Evolutionary conservation across 2,797 vertebrate species (phyloP).

Genomic region (Enteromius treurensis): DNA sequence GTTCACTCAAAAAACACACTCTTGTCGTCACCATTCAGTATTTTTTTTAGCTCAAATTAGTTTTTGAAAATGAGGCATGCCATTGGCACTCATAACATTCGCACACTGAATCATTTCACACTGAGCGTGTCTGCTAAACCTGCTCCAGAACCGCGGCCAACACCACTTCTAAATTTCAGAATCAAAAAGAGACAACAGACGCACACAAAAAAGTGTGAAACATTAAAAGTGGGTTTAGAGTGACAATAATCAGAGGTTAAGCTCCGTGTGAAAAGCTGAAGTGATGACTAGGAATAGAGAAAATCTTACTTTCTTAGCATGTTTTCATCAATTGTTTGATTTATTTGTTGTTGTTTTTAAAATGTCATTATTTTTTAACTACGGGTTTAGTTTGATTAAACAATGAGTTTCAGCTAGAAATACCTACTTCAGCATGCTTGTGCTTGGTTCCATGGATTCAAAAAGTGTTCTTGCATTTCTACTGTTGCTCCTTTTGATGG

Average conservation of each 20-base stretch:
- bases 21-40: no score
- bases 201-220: not conserved
- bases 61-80: not conserved
- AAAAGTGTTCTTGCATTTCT: slow-evolving; percentile 58
- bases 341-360: not conserved
- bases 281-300: not conserved
- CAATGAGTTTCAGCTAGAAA: not conserved
- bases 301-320: not conserved
- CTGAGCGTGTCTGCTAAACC: not conserved
- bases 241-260: not conserved
- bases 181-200: no score
- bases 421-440: slow-evolving; percentile 49
- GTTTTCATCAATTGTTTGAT: not conserved
- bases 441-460: slow-evolving; percentile 53
- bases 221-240: not conserved
- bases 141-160: not conserved
- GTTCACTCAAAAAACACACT: no score
- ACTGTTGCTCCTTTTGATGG: slow-evolving; percentile 49
- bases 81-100: not conserved
- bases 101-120: not conserved
- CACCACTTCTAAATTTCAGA: not conserved
- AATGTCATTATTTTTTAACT: not conserved
- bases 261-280: not conserved
- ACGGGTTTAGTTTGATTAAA: not conserved
- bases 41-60: no score